Conservation (phyloP, 2,797 vertebrate species). For the Loris lydekkerianus region DNA sequence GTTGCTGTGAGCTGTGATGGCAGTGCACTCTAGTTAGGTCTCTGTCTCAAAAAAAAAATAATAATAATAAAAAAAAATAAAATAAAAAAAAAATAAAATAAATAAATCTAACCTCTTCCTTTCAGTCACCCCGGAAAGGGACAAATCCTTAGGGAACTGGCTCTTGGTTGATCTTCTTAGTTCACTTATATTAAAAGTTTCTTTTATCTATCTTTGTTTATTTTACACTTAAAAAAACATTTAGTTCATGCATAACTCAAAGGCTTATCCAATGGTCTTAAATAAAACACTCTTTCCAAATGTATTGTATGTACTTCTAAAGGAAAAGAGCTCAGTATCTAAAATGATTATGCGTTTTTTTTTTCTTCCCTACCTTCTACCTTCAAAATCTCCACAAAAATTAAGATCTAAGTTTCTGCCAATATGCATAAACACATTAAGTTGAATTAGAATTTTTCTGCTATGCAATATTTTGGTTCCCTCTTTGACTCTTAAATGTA, state of each 20-base stretch:
- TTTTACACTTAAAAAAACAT: conserved; percentile 40
- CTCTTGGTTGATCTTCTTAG: background rate
- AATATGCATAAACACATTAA: background rate
- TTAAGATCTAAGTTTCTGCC: background rate
- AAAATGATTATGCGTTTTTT: background rate
- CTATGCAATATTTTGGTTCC: background rate
- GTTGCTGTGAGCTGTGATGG: too few species aligned
- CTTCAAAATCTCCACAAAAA: background rate
- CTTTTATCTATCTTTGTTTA: background rate
- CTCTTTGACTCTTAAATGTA: background rate
- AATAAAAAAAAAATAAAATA: too few species aligned
- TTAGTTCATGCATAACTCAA: background rate
- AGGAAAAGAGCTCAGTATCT: background rate
- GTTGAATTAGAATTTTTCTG: conserved; percentile 5
- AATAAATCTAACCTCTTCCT: background rate
- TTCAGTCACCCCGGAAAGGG: background rate
- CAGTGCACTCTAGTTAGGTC: too few species aligned
- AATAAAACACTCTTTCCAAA: background rate
- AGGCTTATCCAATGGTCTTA: background rate
- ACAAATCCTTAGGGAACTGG: background rate
- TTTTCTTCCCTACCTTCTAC: background rate
- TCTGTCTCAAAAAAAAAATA: too few species aligned
- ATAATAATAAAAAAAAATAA: too few species aligned
- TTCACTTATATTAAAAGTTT: background rate
- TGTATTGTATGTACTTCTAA: background rate